Evolutionary conservation across 2,113 vertebrate species (phyloP), one percentile per base, ranked within the genome.

Genomic region (Potamarius usumacintae): DNA sequence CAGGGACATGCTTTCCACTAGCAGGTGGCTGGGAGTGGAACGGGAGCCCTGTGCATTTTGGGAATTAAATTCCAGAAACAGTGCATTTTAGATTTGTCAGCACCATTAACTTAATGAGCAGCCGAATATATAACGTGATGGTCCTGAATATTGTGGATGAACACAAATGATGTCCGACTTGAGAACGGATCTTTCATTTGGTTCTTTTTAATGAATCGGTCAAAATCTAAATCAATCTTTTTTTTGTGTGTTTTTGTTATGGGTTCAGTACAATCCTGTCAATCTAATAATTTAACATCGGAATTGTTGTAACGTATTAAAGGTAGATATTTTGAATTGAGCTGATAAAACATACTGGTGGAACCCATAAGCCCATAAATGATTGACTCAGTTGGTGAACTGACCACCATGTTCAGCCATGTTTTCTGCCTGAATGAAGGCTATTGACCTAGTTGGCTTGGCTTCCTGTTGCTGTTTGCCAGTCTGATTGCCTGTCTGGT

Each of bases 11-110:
- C 62, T 81, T 85, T 85, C 67, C 50, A 80, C 25, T 80, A 10
- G 87, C 63, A 74, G 82, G 85, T 87, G 88, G 60, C n/a, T 12
- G n/a, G 30, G 78, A 60, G 83, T 5, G 2, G 48, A 81, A 69
- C 30, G 52, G 72, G 48, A 65, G 48, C 58, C 1, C 17, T 2
- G 57, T 22, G 20, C 48, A 65, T 78, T 86, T 50, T 86, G 76
- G 52, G 50, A 50, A 86, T 86, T 52, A 22, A 77, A 77, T 48
- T 85, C 8, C 12, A 14, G n/a, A 85, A 72, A 58, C 9, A 12
- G 30, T 52, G 57, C 57, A 0, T 34, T 77, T 63, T 50, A 52
- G 17, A 34, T 86, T 53, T 67, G 4, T n/a, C 14, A 77, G 30
- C 52, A 72, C 17, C 27, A 67, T 78, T 85, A 62, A 50, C 27